Base-by-base conservation (phyloP, 2,797 vertebrate genomes). In the Iguana delicatissima region DNA sequence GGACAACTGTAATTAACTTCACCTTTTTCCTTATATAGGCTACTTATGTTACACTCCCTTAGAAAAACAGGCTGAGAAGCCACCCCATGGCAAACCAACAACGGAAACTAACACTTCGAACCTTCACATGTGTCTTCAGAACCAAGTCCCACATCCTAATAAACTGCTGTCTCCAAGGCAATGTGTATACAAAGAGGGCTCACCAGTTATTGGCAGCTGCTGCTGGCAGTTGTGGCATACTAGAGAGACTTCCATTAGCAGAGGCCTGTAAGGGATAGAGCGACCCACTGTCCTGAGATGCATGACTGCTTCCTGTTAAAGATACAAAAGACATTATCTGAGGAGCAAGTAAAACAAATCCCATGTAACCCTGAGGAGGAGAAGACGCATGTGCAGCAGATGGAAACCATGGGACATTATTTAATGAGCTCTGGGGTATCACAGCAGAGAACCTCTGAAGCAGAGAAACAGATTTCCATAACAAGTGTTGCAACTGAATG, bases 281-380 rank as follows among this genome's bases (percentile, higher is more conserved):
- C 0, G 73, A 69, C 57, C 20, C 94, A 84, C 87, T 55, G 0
- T 98, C 97, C 20, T 97, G 97, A 29, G 97, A 96, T 0, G 95
- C 93, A 1, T 98, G 97, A 74, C 95, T 97, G 95, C 98, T 98
- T 92, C 98, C 98, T 98, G 69, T 73, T 59, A 64, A 76, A 46
- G 46, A 73, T 93, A 86, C 94, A 38, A 87, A 22, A 90, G 32
- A 38, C 9, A 1, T 80, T 80, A 29, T 77, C 59, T 81, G 1
- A 72, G 93, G 87, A 84, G 24, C 1, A 4, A 80, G 22, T 89
- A 9, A 81, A 1, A 73, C 3, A 18, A 93, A 1, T 12, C 5
- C 90, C 38, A 74, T 35, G 14, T 32, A 20, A 22, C 5, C 0
- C 0, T 4, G 26, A 46, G 18, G 35, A 7, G 22, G 18, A 80